Base-by-base conservation (phyloP, 2,797 vertebrate species). In the Scleropages formosus region DNA sequence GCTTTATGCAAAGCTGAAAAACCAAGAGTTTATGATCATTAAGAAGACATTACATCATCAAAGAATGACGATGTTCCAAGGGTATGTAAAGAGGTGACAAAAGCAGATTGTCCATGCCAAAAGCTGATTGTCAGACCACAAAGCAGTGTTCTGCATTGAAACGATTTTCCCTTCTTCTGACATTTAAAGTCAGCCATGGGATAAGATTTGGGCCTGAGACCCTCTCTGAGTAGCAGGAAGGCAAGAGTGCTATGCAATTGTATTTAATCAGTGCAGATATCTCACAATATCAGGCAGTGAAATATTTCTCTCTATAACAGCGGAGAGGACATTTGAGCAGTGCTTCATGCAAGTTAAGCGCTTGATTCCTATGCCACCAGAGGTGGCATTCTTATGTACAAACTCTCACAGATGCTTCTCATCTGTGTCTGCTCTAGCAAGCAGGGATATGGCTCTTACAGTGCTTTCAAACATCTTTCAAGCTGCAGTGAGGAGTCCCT, bases 41-140 rank as follows among this genome's bases (percentile, higher is more conserved):
- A 56, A 22, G 16, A 27, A 63, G 22, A 39, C 47, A n/a, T 65
- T 56, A 53, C 70, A 49, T 77, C 65, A 75, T 22, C 75, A 16
- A 46, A 46, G 47, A 72, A 31, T 16, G 49, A 27, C 56, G 56
- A 70, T 26, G 60, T 31, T 64, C 66, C 46, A 39, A 6, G 22
- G 75, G 10, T 66, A 46, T 76, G 58, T 44, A 39, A 16, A 39
- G 66, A 22, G 12, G 20, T 53, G 58, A 77, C 65, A 46, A 47
- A 49, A 73, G 47, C 49, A 70, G 51, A 75, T 27, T 70, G 68
- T 63, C 64, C 49, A 72, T n/a, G 66, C 56, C 31, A 67, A 66
- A 63, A 72, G 27, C 62, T 71, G 74, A 46, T 72, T 74, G 72
- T 70, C 67, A 64, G 63, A 12, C 65, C 63, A 65, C 73, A 71